Evolutionary conservation across 2,888 invertebrate species (phyloP).

Genomic region (Lampropteryx suffumata): DNA sequence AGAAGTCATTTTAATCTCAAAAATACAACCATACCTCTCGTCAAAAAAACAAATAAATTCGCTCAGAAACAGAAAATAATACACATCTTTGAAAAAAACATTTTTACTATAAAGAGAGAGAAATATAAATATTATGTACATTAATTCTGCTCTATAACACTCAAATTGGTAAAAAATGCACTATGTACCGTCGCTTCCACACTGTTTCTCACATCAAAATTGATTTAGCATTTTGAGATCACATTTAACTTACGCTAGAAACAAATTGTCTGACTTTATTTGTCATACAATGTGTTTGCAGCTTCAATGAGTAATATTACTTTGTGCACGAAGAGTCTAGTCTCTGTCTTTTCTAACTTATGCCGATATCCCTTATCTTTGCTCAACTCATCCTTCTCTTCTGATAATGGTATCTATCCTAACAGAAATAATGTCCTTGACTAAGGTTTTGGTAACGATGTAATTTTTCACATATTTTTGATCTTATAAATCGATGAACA

Average conservation of each 20-base stretch:
- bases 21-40: slow-evolving; percentile 45
- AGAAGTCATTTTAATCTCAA: slow-evolving; percentile 14
- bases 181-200: slow-evolving; percentile 24
- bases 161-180: slow-evolving; percentile 42
- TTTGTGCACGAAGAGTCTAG: not conserved
- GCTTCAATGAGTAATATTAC: not conserved
- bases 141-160: slow-evolving; percentile 37
- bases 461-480: no score
- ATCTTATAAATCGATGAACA: no score
- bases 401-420: no score
- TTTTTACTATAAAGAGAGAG: slow-evolving; percentile 40
- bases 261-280: no score
- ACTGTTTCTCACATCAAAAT: slow-evolving; percentile 20
- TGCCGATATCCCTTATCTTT: no score
- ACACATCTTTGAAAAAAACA: slow-evolving; percentile 33
- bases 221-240: slow-evolving; percentile 27
- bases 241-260: not conserved
- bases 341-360: no score
- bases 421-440: no score
- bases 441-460: no score
- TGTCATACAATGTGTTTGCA: no score
- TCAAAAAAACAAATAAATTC: slow-evolving; percentile 21
- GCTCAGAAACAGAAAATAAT: slow-evolving; percentile 37
- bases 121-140: slow-evolving; percentile 64
- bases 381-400: no score